Base-by-base conservation (phyloP, 53 echinoderm and acorn worm genomes). In the Pentamera pediparva region DNA sequence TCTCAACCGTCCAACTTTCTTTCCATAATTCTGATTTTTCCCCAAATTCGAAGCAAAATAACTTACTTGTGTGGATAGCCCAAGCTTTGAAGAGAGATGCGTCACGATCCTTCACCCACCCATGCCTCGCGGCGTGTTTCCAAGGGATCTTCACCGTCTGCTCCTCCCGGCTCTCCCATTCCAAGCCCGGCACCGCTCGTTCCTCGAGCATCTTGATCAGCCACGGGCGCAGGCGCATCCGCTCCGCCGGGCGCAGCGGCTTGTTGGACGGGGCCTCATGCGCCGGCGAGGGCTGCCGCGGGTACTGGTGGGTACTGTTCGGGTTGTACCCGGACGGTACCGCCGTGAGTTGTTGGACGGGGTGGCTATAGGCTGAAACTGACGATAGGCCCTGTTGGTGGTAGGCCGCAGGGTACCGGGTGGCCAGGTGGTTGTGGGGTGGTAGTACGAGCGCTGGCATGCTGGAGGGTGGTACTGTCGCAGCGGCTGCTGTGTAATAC, bases 51-150 rank as follows among this genome's bases (percentile, higher is more conserved):
- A 17, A n/a, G n/a, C n/a, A n/a, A n/a, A n/a, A n/a, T n/a, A 38
- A 87, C 98, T 98, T 89, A 98, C 96, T 89, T 35, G 98, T 98
- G 48, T 98, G 98, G 48, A 98, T 92, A 17, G 98, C 98, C 98
- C 98, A 92, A 21, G 80, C 91, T 15, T 82, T 82, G 78, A 98
- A 92, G 4, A 92, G 69, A 40, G 86, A 92, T 3, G 91, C 91
- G 48, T 98, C 98, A 39, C 86, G 84, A 45, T 92, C 91, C 34
- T 86, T 65, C 0, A 79, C 83, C 88, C 91, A 98, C 10, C 91
- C 98, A 49, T 91, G 98, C 41, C 98, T 80, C 2, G 98, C 98
- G 4, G 98, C 98, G 63, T 98, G 98, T 55, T 98, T 98, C 98
- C 98, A 98, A 4, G 98, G 91, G 11, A 98, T 98, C 53, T 83